Conservation (phyloP, 1,140 invertebrate species). For the Araneus ventricosus region DNA sequence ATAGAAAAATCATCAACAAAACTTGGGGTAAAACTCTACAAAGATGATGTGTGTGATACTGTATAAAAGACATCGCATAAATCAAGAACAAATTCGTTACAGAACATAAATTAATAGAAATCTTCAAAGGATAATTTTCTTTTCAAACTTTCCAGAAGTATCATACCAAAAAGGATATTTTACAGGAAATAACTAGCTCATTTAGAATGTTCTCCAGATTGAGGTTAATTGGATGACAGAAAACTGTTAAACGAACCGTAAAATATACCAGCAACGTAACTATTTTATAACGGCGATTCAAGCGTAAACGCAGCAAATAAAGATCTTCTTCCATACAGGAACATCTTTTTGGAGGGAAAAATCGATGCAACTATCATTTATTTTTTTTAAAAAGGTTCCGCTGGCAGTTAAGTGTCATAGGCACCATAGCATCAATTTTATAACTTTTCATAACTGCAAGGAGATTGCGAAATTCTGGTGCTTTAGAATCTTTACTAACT, state of each 20-base stretch:
- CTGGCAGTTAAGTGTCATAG: not conserved
- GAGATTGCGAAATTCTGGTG: not conserved
- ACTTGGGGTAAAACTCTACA: too few relatives aligned
- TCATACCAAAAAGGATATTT: not conserved
- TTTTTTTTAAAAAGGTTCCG: not conserved
- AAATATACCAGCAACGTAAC: not conserved
- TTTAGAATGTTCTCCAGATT: not conserved
- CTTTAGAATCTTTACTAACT: too few relatives aligned
- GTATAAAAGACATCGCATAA: too few relatives aligned
- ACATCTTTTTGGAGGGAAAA: not conserved
- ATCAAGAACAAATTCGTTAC: too few relatives aligned
- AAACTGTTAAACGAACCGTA: not conserved
- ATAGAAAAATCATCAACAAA: too few relatives aligned
- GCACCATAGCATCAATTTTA: not conserved
- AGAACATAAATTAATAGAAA: too few relatives aligned
- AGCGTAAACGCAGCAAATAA: not conserved
- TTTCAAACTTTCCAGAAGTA: not conserved
- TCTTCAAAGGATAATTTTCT: too few relatives aligned
- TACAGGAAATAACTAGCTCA: not conserved
- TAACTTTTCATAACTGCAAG: not conserved
- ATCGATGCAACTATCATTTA: not conserved
- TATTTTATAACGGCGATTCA: not conserved
- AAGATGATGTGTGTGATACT: too few relatives aligned
- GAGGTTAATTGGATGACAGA: not conserved
- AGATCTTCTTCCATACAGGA: not conserved